Evolutionary conservation across 2,888 invertebrate genomes (phyloP).

Genomic region (Limnephilus auricula): DNA sequence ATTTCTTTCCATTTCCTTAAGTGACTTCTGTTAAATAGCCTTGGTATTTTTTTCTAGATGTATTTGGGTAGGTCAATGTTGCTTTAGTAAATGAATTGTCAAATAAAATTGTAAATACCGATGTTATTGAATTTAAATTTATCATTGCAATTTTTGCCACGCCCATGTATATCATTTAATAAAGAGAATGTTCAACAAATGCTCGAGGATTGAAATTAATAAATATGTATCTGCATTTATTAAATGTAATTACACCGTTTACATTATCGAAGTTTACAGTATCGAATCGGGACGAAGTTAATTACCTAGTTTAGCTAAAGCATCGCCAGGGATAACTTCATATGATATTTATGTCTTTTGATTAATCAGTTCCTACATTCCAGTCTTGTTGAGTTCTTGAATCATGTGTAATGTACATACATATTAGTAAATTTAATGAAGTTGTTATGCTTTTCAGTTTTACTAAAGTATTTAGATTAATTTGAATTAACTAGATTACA

Average conservation of each 20-base stretch:
- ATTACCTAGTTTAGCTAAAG: not conserved
- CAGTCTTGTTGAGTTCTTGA: not conserved
- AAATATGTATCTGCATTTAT: not conserved
- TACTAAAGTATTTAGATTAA: too few relatives aligned
- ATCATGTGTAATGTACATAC: not conserved
- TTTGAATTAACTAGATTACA: too few relatives aligned
- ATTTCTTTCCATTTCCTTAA: not conserved
- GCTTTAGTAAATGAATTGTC: not conserved
- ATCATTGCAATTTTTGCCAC: not conserved
- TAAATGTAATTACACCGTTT: not conserved
- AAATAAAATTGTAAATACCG: not conserved
- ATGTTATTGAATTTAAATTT: not conserved
- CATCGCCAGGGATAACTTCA: not conserved
- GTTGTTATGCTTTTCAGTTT: not conserved
- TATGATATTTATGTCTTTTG: not conserved
- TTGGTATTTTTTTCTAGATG: not conserved
- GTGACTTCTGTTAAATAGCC: not conserved
- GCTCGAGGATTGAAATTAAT: not conserved
- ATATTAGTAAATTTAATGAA: too few relatives aligned
- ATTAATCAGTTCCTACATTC: not conserved
- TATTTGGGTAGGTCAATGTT: not conserved
- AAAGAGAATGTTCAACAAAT: not conserved
- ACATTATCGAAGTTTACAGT: too few relatives aligned
- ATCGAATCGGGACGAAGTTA: too few relatives aligned
- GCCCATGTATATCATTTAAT: conserved; percentile 5